These are phyloP conservation scores for Drosophila nigromelanica DNA, from an alignment of 1,140 invertebrate genomes.

Conservation along the genomic window DNA sequence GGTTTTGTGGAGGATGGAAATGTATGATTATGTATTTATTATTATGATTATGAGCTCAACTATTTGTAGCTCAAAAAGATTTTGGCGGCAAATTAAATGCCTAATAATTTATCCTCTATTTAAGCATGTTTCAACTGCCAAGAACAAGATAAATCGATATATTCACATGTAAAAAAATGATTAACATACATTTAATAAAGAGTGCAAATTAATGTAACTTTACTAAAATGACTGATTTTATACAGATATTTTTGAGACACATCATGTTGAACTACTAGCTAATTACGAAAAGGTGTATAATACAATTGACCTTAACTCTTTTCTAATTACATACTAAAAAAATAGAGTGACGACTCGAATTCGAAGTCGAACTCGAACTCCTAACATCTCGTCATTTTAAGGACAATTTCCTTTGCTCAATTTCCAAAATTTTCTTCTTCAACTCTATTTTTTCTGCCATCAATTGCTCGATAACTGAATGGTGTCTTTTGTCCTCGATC, in stretches of 20 bases:
- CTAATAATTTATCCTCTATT: too few species aligned
- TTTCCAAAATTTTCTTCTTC: constrained; percentile 65
- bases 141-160: too few species aligned
- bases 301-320: constrained; percentile 20
- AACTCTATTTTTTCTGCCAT: constrained; percentile 67
- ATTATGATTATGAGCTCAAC: too few species aligned
- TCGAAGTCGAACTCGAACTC: background rate
- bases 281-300: constrained; percentile 11
- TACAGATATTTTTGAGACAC: constrained; percentile 2
- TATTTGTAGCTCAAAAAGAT: too few species aligned
- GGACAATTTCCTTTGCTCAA: constrained; percentile 60
- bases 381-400: constrained; percentile 39
- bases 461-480: constrained; percentile 56
- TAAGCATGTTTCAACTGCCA: too few species aligned
- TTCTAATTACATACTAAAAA: constrained; percentile 19
- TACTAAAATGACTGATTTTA: constrained; percentile 12
- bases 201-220: background rate
- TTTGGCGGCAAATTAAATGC: too few species aligned
- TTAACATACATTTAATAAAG: background rate
- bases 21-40: too few species aligned
- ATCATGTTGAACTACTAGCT: constrained; percentile 5
- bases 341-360: constrained; percentile 3
- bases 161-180: background rate
- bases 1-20: too few species aligned
- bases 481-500: constrained; percentile 59